Conservation (phyloP, 2,888 invertebrate species). For the Tenodera sinensis region DNA sequence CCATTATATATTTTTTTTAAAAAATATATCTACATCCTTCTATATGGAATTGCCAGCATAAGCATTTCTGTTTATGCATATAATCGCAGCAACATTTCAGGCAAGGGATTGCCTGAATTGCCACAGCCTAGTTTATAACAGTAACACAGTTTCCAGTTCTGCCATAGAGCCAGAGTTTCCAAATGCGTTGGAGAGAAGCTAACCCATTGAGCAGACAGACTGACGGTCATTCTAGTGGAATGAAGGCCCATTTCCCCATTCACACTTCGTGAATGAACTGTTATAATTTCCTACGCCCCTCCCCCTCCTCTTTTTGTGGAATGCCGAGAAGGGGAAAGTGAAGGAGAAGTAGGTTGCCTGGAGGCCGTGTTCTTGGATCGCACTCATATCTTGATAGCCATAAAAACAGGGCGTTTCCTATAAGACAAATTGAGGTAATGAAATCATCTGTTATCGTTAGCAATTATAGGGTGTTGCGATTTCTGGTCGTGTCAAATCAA, state of each 20-base stretch:
- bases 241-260: not conserved
- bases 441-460: not conserved
- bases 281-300: not conserved
- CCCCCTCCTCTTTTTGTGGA: not conserved
- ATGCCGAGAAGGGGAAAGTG: not conserved
- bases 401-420: not conserved
- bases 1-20: too few relatives aligned
- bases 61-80: too few relatives aligned
- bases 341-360: not conserved
- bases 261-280: not conserved
- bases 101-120: too few relatives aligned
- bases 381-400: not conserved
- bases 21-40: too few relatives aligned
- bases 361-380: not conserved
- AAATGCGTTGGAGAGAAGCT: not conserved
- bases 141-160: too few relatives aligned
- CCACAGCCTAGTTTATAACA: too few relatives aligned
- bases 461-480: not conserved
- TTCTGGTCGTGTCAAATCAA: not conserved
- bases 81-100: too few relatives aligned
- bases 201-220: not conserved
- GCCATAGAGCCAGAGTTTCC: too few relatives aligned
- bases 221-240: not conserved
- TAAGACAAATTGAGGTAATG: not conserved
- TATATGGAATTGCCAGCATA: too few relatives aligned